phyloP scores from a whole-genome alignment of 2,797 vertebrate species.

The Geotrypetes seraphini region DNA sequence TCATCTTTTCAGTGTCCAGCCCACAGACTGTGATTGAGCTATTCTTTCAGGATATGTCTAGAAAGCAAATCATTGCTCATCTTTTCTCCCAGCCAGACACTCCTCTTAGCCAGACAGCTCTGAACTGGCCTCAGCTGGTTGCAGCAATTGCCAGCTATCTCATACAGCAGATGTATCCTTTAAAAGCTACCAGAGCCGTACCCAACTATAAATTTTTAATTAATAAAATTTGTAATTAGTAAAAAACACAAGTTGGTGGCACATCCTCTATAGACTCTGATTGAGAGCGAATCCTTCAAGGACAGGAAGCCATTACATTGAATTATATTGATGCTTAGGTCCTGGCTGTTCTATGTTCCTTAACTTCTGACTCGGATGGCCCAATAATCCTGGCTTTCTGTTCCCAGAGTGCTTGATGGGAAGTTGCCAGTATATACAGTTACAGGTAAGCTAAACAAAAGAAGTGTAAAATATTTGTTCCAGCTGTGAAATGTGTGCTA shows the following conservation, averaged over 20 bases:
- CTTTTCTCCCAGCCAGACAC: slow-evolving; percentile 63
- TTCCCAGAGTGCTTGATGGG: slow-evolving; percentile 91
- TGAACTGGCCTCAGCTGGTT: slow-evolving; percentile 75
- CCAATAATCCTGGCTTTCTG: slow-evolving; percentile 79
- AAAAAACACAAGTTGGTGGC: no score
- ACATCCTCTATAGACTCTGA: no score
- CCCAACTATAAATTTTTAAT: no score
- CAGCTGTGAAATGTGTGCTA: no score
- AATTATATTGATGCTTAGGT: no score
- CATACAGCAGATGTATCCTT: slow-evolving; percentile 86
- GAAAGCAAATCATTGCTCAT: slow-evolving; percentile 69
- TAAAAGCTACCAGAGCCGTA: no score
- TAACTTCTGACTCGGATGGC: slow-evolving; percentile 70
- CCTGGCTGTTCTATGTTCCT: no score
- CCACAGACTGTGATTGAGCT: slow-evolving; percentile 85
- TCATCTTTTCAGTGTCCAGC: slow-evolving; percentile 51
- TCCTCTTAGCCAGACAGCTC: slow-evolving; percentile 43
- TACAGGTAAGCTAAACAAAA: slow-evolving; percentile 67
- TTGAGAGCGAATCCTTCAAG: no score
- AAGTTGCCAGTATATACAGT: slow-evolving; percentile 84
- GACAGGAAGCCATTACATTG: no score
- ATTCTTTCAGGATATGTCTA: slow-evolving; percentile 80
- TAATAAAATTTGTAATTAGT: no score
- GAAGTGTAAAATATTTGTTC: no score
- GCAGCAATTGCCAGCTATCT: slow-evolving; percentile 67